Conservation (phyloP, 2,797 vertebrate genomes). For the Smutsia temminckii region DNA sequence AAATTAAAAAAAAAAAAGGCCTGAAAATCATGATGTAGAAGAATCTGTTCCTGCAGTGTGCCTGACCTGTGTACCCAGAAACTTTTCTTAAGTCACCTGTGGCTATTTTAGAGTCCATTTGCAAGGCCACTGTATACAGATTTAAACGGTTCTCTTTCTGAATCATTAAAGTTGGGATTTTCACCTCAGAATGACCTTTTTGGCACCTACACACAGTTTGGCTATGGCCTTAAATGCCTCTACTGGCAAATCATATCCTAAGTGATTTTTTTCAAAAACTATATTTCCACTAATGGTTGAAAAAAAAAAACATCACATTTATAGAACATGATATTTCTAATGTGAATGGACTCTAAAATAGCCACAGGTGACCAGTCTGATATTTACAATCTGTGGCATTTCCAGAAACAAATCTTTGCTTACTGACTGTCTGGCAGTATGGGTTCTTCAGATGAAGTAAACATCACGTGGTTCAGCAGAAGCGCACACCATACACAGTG, state of each 20-base stretch:
- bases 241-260: neutral
- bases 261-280: neutral
- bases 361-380: neutral
- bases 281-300: neutral
- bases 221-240: neutral
- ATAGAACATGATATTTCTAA: neutral
- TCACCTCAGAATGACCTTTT: conserved; percentile 45
- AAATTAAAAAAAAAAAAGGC: neutral
- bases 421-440: neutral
- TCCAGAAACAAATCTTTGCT: neutral
- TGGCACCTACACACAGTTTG: neutral
- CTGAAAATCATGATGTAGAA: neutral
- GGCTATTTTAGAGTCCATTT: no score
- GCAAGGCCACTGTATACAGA: neutral
- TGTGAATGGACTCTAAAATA: conserved; percentile 33
- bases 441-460: conserved; percentile 49
- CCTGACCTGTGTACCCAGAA: neutral
- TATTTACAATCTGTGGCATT: conserved; percentile 46
- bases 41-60: neutral
- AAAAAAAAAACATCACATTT: conserved; percentile 26
- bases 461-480: conserved; percentile 29
- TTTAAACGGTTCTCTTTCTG: conserved; percentile 1
- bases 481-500: neutral
- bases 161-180: conserved; percentile 42
- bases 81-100: neutral